Evolutionary conservation across 2,113 vertebrate genomes (phyloP).

Genomic region (Agelaius phoeniceus): DNA sequence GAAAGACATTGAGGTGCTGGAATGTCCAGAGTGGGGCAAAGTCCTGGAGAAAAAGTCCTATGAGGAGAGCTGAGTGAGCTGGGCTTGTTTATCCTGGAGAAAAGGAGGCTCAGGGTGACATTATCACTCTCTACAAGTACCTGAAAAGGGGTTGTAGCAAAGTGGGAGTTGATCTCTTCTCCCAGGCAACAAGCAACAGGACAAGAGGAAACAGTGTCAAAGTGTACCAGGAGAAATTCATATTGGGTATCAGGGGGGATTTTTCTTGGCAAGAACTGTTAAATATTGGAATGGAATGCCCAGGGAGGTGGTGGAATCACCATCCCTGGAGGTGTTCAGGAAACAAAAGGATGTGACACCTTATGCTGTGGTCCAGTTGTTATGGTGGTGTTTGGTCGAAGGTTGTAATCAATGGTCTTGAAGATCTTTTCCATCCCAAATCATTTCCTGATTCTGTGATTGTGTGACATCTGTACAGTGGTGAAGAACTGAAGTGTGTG

Average conservation of each 20-base stretch:
- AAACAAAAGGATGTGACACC: fast-evolving
- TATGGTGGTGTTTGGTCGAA: not conserved
- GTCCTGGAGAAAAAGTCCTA: not conserved
- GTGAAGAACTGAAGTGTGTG: not conserved
- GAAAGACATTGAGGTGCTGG: not conserved
- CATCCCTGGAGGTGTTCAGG: not conserved
- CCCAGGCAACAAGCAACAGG: not conserved
- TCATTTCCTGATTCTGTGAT: not conserved
- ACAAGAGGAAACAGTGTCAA: fast-evolving
- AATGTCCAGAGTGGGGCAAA: not conserved
- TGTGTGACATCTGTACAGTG: not conserved
- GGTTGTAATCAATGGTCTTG: too few species aligned
- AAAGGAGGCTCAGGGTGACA: not conserved
- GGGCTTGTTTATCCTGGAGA: not conserved
- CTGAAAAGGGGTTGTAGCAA: not conserved
- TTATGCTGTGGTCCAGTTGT: not conserved
- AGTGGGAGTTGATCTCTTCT: fast-evolving
- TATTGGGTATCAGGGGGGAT: not conserved
- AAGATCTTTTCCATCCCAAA: not conserved
- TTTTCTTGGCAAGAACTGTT: not conserved
- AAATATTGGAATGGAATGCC: not conserved
- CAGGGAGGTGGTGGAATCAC: not conserved
- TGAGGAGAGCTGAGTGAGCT: not conserved
- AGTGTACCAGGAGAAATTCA: not conserved
- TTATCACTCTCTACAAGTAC: not conserved